Evolutionary conservation across 2,797 vertebrate genomes (phyloP), one percentile per base, ranked within the genome.

Genomic region (Microctenopoma steveboyesi): DNA sequence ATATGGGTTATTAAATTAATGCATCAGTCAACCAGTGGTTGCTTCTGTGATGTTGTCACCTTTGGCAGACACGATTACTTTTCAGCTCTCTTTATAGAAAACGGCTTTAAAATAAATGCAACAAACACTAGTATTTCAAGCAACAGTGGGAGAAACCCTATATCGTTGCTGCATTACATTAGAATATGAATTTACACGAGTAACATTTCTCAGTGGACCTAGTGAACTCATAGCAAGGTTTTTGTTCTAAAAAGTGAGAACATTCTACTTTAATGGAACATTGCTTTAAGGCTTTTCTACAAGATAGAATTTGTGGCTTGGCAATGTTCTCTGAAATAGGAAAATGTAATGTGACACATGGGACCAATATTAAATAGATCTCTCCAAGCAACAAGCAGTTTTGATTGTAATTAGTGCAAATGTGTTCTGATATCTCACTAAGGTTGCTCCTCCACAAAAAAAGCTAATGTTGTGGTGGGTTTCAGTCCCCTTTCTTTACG

Each of bases 281-380:
- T 55, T 2, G 22, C 81, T 73, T 54, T 3, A 25, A 79, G 77
- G 65, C 67, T 84, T 69, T 52, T 43, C 57, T 50, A 50, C 47
- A 43, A 40, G 37, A 72, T 28, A 61, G 43, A 22, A 63, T 51
- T 46, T 67, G 55, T 62, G 53, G 60, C 42, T 73, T 68, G 60
- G 69, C 52, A 66, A n/a, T 52, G 47, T 66, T 85, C 72, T 61
- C 30, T 54, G 48, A 76, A 78, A 81, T 37, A 55, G 59, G 25
- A 81, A 88, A 79, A 72, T 78, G 55, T 69, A 76, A 77, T 76
- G 55, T 76, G 59, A 69, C 81, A 81, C 76, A 72, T 67, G 73
- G 71, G 76, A 84, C 64, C 27, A 37, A 16, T 49, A 72, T 71
- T 54, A 79, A 80, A 72, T 66, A 49, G 63, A 78, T 78, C 72